A percentile compares a stretch with the other conserved stretches of the same genome.
phyloP scores from a whole-genome alignment of 2,113 vertebrate species.

The Arvicanthis niloticus region DNA sequence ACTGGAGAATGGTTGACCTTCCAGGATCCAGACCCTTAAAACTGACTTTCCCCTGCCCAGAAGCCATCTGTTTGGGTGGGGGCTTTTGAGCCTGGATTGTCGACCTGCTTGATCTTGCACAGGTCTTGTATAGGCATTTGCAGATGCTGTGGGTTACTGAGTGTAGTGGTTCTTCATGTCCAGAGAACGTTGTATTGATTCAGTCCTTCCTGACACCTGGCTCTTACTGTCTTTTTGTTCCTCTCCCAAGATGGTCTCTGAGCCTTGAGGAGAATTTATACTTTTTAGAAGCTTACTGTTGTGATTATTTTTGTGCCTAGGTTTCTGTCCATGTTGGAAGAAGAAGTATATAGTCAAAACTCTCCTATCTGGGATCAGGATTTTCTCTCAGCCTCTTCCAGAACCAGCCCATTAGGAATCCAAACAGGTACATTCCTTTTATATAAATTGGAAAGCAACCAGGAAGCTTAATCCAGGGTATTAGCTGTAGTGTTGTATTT shows the following conservation, averaged over 20 bases:
- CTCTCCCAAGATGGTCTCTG: background rate
- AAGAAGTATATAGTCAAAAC: conserved; percentile 98
- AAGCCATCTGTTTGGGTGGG: background rate
- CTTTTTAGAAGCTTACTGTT: conserved; percentile 30
- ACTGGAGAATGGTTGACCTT: background rate
- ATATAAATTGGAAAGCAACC: background rate
- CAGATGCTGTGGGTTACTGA: background rate
- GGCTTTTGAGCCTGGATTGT: background rate
- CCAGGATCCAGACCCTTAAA: background rate
- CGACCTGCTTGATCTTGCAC: background rate
- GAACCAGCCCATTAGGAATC: conserved; percentile 92
- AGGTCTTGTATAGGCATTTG: background rate
- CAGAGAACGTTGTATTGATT: background rate
- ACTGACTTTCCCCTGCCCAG: background rate
- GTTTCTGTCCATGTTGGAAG: conserved; percentile 99
- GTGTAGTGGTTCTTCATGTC: background rate
- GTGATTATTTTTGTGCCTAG: conserved; percentile 84
- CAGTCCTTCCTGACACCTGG: background rate
- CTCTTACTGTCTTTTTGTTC: background rate
- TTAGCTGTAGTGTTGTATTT: background rate
- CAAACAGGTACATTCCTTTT: conserved; percentile 89
- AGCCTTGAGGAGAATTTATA: background rate
- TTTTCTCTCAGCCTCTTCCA: conserved; percentile 91
- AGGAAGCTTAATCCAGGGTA: background rate
- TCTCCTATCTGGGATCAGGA: conserved; percentile 99